Percentiles rank a stretch among this genome's conserved stretches.
These are phyloP conservation scores for Globodera rostochiensis DNA, from an alignment of 1,140 invertebrate species.

Conservation along the genomic window DNA sequence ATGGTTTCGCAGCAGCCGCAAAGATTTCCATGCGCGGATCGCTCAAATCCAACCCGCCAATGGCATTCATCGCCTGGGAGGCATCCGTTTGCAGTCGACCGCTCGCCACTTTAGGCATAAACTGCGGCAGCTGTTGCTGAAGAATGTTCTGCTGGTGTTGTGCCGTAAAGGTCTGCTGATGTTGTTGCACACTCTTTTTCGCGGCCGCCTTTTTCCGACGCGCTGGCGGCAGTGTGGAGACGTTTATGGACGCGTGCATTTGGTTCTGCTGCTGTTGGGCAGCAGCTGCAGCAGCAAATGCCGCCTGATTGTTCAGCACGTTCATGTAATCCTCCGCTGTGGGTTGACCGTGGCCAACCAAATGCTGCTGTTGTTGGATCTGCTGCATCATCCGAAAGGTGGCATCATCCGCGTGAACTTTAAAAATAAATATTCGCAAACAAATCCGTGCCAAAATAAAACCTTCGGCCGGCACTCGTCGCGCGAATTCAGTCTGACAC, in stretches of 20 bases:
- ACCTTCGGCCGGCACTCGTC: constrained; percentile 35
- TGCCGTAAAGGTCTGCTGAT: constrained; percentile 10
- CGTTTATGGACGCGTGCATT: constrained; percentile 12
- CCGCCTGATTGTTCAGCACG: constrained; percentile 32
- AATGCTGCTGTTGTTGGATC: constrained; percentile 36
- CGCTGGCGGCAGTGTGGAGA: constrained; percentile 7
- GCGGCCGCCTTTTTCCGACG: constrained; percentile 39
- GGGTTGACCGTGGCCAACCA: constrained; percentile 13
- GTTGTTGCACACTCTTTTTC: constrained; percentile 35
- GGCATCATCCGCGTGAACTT: constrained; percentile 33
- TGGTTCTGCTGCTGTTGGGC: constrained; percentile 24
- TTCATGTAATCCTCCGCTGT: constrained; percentile 30
- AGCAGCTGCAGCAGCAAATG: constrained; percentile 34
- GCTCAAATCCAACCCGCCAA: constrained; percentile 17
- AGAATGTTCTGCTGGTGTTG: constrained; percentile 30
- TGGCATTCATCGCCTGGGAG: constrained; percentile 11
- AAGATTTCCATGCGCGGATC: constrained; percentile 14
- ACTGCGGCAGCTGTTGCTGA: constrained; percentile 25
- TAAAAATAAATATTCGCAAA: not conserved
- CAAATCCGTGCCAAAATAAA: too few species aligned
- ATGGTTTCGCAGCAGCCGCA: constrained; percentile 8
- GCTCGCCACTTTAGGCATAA: not conserved
- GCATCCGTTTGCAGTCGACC: constrained; percentile 14
- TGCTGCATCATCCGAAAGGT: constrained; percentile 34
- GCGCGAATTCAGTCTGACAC: constrained; percentile 39